Evolutionary conservation across 2,888 invertebrate genomes (phyloP).

Genomic region (Steromphala cineraria): DNA sequence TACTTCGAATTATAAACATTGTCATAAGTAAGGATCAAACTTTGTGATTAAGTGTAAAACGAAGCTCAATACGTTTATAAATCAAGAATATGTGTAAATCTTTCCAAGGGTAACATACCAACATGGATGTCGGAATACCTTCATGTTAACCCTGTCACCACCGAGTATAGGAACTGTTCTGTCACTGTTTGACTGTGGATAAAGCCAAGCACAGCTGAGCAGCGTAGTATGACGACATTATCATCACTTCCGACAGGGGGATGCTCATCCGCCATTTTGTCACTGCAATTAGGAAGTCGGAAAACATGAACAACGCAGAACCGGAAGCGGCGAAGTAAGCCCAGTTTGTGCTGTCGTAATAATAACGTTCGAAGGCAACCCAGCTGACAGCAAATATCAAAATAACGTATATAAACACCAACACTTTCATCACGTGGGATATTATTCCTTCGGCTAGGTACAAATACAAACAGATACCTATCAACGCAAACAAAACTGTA

Average conservation of each 20-base stretch:
- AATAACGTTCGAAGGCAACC: constrained; percentile 51
- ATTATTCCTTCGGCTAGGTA: constrained; percentile 42
- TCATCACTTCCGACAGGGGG: constrained; percentile 44
- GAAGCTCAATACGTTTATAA: too few species aligned
- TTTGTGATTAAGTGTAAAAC: too few species aligned
- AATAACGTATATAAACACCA: constrained; percentile 45
- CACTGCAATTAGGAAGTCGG: constrained; percentile 58
- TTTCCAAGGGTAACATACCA: too few species aligned
- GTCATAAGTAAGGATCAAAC: too few species aligned
- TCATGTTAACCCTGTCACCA: too few species aligned
- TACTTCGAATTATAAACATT: too few species aligned
- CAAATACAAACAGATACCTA: constrained; percentile 27
- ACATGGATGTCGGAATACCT: too few species aligned
- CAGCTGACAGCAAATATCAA: constrained; percentile 57
- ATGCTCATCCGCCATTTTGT: constrained; percentile 56
- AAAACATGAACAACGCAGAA: constrained; percentile 53
- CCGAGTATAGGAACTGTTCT: too few species aligned
- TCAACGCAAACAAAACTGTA: constrained; percentile 11
- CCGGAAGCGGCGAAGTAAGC: constrained; percentile 48
- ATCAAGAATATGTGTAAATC: too few species aligned
- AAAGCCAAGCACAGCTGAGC: constrained; percentile 58
- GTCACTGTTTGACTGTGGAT: constrained; percentile 34
- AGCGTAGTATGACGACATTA: constrained; percentile 57
- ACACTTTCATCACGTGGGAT: constrained; percentile 36
- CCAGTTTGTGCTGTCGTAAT: constrained; percentile 40